Base-by-base conservation (phyloP, 2,888 invertebrate genomes). In the Drosophila picticornis region DNA sequence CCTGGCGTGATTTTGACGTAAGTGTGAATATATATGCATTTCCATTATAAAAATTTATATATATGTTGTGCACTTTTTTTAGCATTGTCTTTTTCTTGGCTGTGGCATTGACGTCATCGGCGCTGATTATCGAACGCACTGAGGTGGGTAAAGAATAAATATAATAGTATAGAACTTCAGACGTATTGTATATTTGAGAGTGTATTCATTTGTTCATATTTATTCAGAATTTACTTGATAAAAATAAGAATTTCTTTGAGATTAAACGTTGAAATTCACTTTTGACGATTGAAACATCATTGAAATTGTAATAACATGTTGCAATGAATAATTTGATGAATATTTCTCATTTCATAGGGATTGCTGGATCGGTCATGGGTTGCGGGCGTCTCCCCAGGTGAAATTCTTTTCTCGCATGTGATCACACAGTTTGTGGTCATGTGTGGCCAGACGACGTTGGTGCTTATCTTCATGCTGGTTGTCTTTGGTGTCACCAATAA, bases 81-180 rank as follows among this genome's bases (percentile, higher is more conserved):
- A 98, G 98, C 50, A 98, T 98, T 93, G 98, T 98, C 4, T 99
- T 98, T 95, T 98, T 99, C 95, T 95, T 98, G 94, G 98, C 99
- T 59, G 98, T 98, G 11, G 98, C 98, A 0, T 94, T 99, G 76
- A 99, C 99, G 3, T 98, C 98, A 0, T 97, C 98, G 1, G 97
- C 97, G 2, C 94, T 98, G 80, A 98, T 98, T 85, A 97, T 97
- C 90, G 98, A 98, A 93, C 95, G 97, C 85, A 98, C 97, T 94
- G 98, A 98, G 93, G 93, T 93, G 76, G 89, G 85, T 79, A 43
- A 22, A 10, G 25, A 68, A 62, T 27, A n/a, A 40, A 7, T 11
- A n/a, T 25, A 9, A 10, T 29, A 40, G 27, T 40, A 1, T 10
- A 27, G 19, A 5, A 50, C 10, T 10, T 27, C 25, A 16, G 9